Percentiles rank a stretch among this genome's conserved stretches.
phyloP scores from a whole-genome alignment of 2,113 vertebrate species.

The Mellivora capensis region DNA sequence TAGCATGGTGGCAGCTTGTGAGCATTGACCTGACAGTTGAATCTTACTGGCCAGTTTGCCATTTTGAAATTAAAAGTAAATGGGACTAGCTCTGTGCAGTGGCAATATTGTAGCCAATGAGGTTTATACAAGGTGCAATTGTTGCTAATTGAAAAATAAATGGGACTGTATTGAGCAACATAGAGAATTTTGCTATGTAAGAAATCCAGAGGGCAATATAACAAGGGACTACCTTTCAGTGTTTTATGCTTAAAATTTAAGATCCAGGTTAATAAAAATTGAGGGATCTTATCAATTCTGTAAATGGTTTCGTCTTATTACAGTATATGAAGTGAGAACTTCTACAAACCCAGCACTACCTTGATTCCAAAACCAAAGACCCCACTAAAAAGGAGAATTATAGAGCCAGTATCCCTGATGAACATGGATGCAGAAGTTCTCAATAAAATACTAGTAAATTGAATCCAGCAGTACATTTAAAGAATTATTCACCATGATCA shows the following conservation, averaged over 20 bases:
- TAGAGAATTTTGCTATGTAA: neutral
- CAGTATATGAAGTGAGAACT: neutral
- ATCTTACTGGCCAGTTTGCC: neutral
- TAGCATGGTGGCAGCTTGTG: neutral
- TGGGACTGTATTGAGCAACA: neutral
- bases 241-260: slow-evolving; percentile 18
- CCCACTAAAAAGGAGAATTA: neutral
- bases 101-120: too few species aligned
- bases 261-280: neutral
- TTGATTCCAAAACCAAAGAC: neutral
- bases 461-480: neutral
- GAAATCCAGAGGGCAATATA: neutral
- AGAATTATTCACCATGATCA: neutral
- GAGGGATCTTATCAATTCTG: neutral
- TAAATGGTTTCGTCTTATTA: neutral
- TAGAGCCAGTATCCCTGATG: neutral
- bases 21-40: neutral
- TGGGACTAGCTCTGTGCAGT: neutral
- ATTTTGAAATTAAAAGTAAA: slow-evolving; percentile 26
- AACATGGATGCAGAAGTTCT: neutral
- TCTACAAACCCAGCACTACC: neutral
- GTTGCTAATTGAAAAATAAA: neutral
- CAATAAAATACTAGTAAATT: neutral
- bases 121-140: too few species aligned
- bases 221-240: neutral